Evolutionary conservation across 1,140 invertebrate genomes (phyloP).

Genomic region (Dolichoris vasculosae): DNA sequence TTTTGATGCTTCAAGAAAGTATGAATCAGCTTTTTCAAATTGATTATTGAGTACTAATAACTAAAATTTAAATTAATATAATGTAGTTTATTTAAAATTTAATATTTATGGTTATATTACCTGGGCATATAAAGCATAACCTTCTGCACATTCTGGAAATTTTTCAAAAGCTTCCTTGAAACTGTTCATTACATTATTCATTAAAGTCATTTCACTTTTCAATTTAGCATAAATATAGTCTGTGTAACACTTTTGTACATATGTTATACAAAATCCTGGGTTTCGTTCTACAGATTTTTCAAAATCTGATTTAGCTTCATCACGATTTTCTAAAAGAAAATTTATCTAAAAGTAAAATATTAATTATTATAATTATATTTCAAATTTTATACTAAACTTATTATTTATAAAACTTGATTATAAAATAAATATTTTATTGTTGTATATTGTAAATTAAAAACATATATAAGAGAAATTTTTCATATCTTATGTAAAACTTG

Average conservation of each 20-base stretch:
- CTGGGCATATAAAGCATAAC: constrained; percentile 88
- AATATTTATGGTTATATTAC: constrained; percentile 70
- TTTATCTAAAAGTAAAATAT: constrained; percentile 80
- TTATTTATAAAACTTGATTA: background rate
- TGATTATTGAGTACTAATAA: constrained; percentile 86
- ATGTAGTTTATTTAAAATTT: background rate
- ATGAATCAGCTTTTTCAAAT: constrained; percentile 86
- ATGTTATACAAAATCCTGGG: constrained; percentile 87
- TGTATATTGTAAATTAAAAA: too few species aligned
- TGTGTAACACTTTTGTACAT: constrained; percentile 91
- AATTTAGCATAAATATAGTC: constrained; percentile 83
- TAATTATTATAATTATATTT: constrained; percentile 5
- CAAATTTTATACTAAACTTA: background rate
- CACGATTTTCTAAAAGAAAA: constrained; percentile 85
- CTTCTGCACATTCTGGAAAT: constrained; percentile 90
- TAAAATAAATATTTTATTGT: background rate
- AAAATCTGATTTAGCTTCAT: constrained; percentile 88
- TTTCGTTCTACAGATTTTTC: constrained; percentile 87
- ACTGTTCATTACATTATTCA: constrained; percentile 79
- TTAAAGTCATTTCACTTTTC: constrained; percentile 75
- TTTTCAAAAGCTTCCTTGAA: constrained; percentile 85
- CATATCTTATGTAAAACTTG: too few species aligned
- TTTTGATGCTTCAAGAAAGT: constrained; percentile 87
- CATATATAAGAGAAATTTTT: too few species aligned
- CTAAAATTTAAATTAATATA: constrained; percentile 63